A percentile compares a stretch with the other conserved stretches of the same genome.
Conservation (phyloP, 2,888 invertebrate genomes). For the Ischnus inquisitorius region DNA sequence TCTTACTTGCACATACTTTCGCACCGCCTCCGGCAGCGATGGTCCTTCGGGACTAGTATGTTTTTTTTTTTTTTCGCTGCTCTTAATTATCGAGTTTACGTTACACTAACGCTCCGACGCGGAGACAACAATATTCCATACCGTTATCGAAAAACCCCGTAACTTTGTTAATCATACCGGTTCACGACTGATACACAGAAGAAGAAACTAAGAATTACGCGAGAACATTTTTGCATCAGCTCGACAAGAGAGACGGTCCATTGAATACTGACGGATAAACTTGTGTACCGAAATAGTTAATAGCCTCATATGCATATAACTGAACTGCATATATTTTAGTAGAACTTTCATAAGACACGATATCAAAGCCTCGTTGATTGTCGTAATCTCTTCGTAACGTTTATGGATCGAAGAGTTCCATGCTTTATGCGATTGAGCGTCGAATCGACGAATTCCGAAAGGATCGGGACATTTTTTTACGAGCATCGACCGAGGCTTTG, state of each 20-base stretch:
- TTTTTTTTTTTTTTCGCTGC: not conserved
- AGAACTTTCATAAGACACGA: slow-evolving; percentile 80
- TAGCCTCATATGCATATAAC: slow-evolving; percentile 82
- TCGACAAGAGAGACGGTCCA: slow-evolving; percentile 76
- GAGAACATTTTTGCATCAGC: slow-evolving; percentile 54
- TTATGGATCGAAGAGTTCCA: slow-evolving; percentile 14
- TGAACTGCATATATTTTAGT: slow-evolving; percentile 84
- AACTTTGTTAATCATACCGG: slow-evolving; percentile 55
- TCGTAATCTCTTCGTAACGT: not conserved
- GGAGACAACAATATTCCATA: slow-evolving; percentile 52
- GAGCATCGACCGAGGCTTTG: slow-evolving; percentile 37
- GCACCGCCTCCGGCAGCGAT: not conserved
- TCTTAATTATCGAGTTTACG: slow-evolving; percentile 42
- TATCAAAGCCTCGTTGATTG: slow-evolving; percentile 72
- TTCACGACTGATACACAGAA: slow-evolving; percentile 45
- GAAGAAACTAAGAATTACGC: slow-evolving; percentile 21
- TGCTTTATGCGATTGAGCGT: slow-evolving; percentile 70
- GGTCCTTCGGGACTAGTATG: slow-evolving; percentile 1
- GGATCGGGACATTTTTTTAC: slow-evolving; percentile 33
- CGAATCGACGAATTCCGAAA: slow-evolving; percentile 66
- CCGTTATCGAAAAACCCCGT: slow-evolving; percentile 45
- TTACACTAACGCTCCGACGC: slow-evolving; percentile 44
- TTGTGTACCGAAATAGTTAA: slow-evolving; percentile 77
- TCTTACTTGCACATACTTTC: not conserved
- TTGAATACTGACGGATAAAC: slow-evolving; percentile 79